phyloP scores from a whole-genome alignment of 2,797 vertebrate species.

The Rhyacichthys aspro region DNA sequence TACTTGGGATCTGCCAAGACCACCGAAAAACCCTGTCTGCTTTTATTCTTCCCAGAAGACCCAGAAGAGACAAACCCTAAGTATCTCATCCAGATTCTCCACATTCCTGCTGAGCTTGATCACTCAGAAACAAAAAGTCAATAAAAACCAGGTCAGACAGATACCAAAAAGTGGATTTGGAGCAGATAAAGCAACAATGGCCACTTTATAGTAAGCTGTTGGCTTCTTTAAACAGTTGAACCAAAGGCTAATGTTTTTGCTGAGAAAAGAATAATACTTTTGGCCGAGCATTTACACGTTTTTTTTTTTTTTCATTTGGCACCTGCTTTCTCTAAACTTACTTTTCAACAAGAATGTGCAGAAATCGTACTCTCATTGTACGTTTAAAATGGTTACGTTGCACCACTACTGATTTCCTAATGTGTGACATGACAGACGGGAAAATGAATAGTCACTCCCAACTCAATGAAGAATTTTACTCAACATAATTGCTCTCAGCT shows the following conservation, averaged over 20 bases:
- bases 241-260: too few relatives aligned
- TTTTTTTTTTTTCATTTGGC: too few relatives aligned
- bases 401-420: slow-evolving; percentile 18
- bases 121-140: slow-evolving; percentile 11
- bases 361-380: background rate
- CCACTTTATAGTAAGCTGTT: too few relatives aligned
- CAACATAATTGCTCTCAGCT: slow-evolving; percentile 19
- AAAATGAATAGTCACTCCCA: background rate
- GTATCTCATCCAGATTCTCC: slow-evolving; percentile 58
- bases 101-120: slow-evolving; percentile 43
- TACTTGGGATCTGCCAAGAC: slow-evolving; percentile 20
- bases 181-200: background rate
- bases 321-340: too few relatives aligned
- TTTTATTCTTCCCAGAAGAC: slow-evolving; percentile 37
- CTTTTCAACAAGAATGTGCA: too few relatives aligned
- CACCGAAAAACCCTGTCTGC: slow-evolving; percentile 23
- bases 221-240: too few relatives aligned
- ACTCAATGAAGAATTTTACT: background rate
- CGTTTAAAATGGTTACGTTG: background rate
- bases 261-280: too few relatives aligned
- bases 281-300: too few relatives aligned
- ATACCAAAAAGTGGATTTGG: slow-evolving; percentile 5
- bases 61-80: slow-evolving; percentile 41
- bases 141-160: background rate
- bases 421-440: background rate